These are phyloP conservation scores for Hoplodrina blanda DNA, from an alignment of 2,888 invertebrate species.

Conservation along the genomic window DNA sequence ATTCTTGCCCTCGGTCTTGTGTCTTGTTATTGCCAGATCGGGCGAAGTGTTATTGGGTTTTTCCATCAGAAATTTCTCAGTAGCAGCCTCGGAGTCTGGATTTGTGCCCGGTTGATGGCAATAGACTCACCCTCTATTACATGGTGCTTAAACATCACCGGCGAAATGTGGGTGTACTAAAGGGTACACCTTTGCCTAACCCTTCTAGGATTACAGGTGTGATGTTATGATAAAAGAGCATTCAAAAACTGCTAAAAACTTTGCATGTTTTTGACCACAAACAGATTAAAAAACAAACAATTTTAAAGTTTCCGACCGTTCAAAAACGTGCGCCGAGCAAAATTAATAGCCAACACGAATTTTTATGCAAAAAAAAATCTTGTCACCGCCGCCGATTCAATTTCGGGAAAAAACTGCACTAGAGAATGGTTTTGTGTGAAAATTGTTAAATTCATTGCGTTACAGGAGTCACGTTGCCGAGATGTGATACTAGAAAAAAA, in stretches of 20 bases:
- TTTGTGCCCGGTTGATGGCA: too few species aligned
- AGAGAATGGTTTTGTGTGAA: constrained; percentile 62
- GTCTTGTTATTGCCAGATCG: too few species aligned
- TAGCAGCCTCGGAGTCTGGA: too few species aligned
- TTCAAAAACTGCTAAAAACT: background rate
- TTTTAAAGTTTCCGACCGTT: constrained; percentile 25
- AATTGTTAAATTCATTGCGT: constrained; percentile 59
- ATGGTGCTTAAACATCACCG: too few species aligned
- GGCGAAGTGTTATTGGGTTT: too few species aligned
- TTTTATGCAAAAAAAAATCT: constrained; percentile 50
- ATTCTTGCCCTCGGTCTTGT: background rate
- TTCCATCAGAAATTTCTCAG: too few species aligned
- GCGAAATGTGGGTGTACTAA: too few species aligned
- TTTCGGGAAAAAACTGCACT: constrained; percentile 61
- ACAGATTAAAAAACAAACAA: constrained; percentile 24
- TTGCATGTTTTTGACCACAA: constrained; percentile 7
- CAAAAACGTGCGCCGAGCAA: constrained; percentile 34
- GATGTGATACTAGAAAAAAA: constrained; percentile 53
- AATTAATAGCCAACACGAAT: constrained; percentile 38
- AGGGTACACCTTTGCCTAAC: too few species aligned
- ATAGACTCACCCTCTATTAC: too few species aligned
- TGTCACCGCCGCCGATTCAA: constrained; percentile 63
- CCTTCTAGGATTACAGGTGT: too few species aligned
- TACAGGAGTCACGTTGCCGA: constrained; percentile 47
- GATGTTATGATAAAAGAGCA: background rate